Evolutionary conservation across 2,797 vertebrate species (phyloP), one percentile per base, ranked within the genome.

Genomic region (Todus mexicanus): DNA sequence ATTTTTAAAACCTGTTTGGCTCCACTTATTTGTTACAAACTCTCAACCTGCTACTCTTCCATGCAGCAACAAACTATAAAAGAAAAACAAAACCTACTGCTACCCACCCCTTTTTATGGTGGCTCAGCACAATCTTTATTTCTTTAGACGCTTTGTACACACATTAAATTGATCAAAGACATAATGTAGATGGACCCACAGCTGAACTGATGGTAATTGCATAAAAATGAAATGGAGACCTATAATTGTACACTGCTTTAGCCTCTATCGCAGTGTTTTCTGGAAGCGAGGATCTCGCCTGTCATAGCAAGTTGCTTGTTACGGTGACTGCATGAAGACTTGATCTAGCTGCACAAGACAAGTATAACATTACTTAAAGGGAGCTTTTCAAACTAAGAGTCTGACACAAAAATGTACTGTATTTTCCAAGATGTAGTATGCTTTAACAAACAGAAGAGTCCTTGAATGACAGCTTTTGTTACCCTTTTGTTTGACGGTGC

Each of bases 151-250:
- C 71, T 96, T 96, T 96, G 81, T 95, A 93, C 89, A 97, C 97
- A 97, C 83, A 96, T 98, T 97, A 97, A 97, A 94, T 92, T 95
- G 94, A 96, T 96, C 87, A 96, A 94, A 93, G 92, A 81, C 84
- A 68, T 92, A 95, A 96, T 93, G 72, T 91, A 95, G 96, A 95
- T 93, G 90, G 90, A 94, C 80, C 92, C 91, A 80, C 33, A 91
- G 90, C 74, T 96, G 94, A 96, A 96, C 91, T 92, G 88, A 96
- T 97, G 94, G 96, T 97, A 98, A 97, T 94, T 96, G 91, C 96
- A 97, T 95, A 95, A 95, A 97, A 97, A 97, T 94, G 92, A 97
- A 97, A 97, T 89, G 94, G 96, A 97, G 95, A 96, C 95, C 95
- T 96, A 95, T 97, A 98, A 97, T 95, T 95, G 96, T 92, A 86